Evolutionary conservation across 2,888 invertebrate genomes (phyloP).

Genomic region (Liodrosophila aerea): DNA sequence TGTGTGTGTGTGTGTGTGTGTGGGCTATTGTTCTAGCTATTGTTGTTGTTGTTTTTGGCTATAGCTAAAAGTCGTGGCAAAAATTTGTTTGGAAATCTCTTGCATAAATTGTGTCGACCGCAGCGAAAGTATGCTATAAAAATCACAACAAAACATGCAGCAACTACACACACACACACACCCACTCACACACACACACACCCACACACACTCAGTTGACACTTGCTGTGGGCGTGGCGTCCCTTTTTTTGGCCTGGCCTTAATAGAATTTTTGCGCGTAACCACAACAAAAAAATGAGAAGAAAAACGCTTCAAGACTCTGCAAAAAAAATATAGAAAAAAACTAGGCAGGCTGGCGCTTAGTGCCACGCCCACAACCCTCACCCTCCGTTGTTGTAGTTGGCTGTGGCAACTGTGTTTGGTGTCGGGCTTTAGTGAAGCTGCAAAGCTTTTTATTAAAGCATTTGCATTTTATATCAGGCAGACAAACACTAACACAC

Average conservation of each 20-base stretch:
- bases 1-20: slow-evolving; percentile 10
- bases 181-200: background rate
- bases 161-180: background rate
- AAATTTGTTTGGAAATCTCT: slow-evolving; percentile 53
- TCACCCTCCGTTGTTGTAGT: background rate
- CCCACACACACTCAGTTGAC: background rate
- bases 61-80: background rate
- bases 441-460: slow-evolving; percentile 77
- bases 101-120: slow-evolving; percentile 65
- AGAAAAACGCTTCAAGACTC: slow-evolving; percentile 1
- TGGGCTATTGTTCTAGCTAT: slow-evolving; percentile 1
- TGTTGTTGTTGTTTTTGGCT: background rate
- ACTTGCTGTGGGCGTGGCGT: background rate
- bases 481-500: slow-evolving; percentile 16
- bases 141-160: slow-evolving; percentile 62
- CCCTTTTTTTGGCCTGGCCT: background rate
- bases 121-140: slow-evolving; percentile 72
- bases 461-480: slow-evolving; percentile 77
- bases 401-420: too few relatives aligned
- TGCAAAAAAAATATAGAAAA: too few relatives aligned
- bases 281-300: too few relatives aligned
- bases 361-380: slow-evolving; percentile 18
- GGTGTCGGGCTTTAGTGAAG: slow-evolving; percentile 56
- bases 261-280: too few relatives aligned
- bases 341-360: too few relatives aligned